A percentile compares a stretch with the other conserved stretches of the same genome.
Evolutionary conservation across 1,140 invertebrate species (phyloP).

Genomic region (Plectus sambesii): DNA sequence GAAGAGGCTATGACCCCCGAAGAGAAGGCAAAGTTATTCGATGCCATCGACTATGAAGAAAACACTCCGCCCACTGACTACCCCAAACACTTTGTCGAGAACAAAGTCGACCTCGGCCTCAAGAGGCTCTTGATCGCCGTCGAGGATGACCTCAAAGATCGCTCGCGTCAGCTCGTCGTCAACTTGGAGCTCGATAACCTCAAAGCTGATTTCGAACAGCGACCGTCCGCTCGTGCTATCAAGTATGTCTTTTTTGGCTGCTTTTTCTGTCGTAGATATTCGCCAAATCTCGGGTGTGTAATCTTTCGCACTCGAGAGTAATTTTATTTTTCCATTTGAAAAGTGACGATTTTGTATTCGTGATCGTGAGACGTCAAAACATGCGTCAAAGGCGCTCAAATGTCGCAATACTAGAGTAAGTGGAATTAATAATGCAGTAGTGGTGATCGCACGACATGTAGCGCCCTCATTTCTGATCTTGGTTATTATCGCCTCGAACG

Average conservation of each 20-base stretch:
- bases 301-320: not conserved
- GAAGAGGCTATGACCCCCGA: constrained; percentile 77
- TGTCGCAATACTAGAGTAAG: not conserved
- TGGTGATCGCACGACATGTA: too few species aligned
- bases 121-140: constrained; percentile 30
- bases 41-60: constrained; percentile 81
- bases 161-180: too few species aligned
- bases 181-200: constrained; percentile 55
- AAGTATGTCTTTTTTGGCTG: constrained; percentile 41
- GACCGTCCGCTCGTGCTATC: constrained; percentile 64
- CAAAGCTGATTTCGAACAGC: constrained; percentile 58
- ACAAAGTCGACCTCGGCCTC: constrained; percentile 32
- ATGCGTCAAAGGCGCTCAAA: not conserved
- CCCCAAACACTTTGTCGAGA: constrained; percentile 44
- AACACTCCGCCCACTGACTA: constrained; percentile 46
- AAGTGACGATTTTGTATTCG: not conserved
- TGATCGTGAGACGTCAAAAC: not conserved
- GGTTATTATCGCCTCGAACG: too few species aligned
- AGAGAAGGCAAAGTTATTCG: constrained; percentile 81
- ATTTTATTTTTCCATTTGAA: constrained; percentile 12
- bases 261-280: constrained; percentile 22
- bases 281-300: not conserved
- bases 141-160: constrained; percentile 41
- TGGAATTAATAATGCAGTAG: too few species aligned
- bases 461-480: too few species aligned